Evolutionary conservation across 92 coral and sea anemone species (phyloP).

Genomic region (Siderastrea radians): DNA sequence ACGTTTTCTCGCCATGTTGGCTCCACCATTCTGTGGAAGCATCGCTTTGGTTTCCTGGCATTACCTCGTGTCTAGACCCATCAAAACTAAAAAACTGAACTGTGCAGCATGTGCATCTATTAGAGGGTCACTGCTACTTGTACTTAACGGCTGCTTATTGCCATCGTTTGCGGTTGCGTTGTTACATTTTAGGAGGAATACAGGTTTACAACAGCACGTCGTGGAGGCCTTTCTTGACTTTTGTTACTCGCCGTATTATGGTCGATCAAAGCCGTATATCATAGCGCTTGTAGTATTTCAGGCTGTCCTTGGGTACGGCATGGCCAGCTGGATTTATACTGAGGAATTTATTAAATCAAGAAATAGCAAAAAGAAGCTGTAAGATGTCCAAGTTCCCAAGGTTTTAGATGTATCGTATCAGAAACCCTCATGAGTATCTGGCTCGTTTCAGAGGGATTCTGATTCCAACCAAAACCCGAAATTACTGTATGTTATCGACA

Average conservation of each 20-base stretch:
- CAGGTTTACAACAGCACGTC: slow-evolving; percentile 21
- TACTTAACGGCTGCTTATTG: slow-evolving; percentile 73
- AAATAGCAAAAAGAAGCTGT: not conserved
- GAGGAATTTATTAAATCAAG: slow-evolving; percentile 53
- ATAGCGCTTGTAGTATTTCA: slow-evolving; percentile 74
- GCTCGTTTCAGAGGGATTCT: no score
- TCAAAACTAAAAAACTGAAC: slow-evolving; percentile 53
- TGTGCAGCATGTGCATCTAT: slow-evolving; percentile 83
- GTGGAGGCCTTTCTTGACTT: slow-evolving; percentile 56
- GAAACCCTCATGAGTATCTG: not conserved
- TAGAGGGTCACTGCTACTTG: slow-evolving; percentile 71
- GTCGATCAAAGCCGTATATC: slow-evolving; percentile 59
- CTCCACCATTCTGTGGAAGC: slow-evolving; percentile 75
- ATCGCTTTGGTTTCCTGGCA: slow-evolving; percentile 72
- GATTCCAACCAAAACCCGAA: no score
- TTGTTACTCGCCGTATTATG: slow-evolving; percentile 70
- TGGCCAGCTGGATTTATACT: slow-evolving; percentile 77
- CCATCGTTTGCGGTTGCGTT: slow-evolving; percentile 71
- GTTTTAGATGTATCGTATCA: no score
- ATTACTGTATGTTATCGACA: no score
- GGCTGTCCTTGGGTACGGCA: slow-evolving; percentile 75
- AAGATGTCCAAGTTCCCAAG: not conserved
- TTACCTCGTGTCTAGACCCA: slow-evolving; percentile 59
- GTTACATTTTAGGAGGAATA: slow-evolving; percentile 53
- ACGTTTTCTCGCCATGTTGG: slow-evolving; percentile 54